phyloP scores from a whole-genome alignment of 2,888 invertebrate genomes.

The Melinaea marsaeus region DNA sequence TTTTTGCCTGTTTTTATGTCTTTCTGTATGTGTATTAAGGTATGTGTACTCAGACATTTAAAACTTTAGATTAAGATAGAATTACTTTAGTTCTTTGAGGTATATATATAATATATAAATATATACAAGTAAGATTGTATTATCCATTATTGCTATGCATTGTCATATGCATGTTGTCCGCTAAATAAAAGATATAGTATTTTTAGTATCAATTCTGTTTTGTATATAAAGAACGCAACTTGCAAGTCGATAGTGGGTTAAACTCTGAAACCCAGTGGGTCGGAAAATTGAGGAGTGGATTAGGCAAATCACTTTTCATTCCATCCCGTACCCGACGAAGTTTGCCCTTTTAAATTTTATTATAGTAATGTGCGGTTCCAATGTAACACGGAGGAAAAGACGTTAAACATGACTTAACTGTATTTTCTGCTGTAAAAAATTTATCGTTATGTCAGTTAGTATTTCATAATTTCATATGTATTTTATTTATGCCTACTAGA shows the following conservation, averaged over 20 bases:
- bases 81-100: too few relatives aligned
- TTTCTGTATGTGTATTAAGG: too few relatives aligned
- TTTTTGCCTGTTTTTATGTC: too few relatives aligned
- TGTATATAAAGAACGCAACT: conserved; percentile 28
- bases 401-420: background rate
- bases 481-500: too few relatives aligned
- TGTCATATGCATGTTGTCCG: too few relatives aligned
- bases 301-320: conserved; percentile 77
- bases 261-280: conserved; percentile 59
- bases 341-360: conserved; percentile 77
- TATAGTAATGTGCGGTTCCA: conserved; percentile 49
- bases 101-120: too few relatives aligned
- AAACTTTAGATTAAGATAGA: too few relatives aligned
- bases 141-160: too few relatives aligned
- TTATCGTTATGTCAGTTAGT: background rate
- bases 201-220: background rate
- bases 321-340: conserved; percentile 62
- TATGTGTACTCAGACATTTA: too few relatives aligned
- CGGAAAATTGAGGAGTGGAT: conserved; percentile 76
- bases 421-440: background rate
- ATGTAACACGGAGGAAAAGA: conserved; percentile 4
- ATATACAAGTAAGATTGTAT: too few relatives aligned
- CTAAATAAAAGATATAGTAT: too few relatives aligned
- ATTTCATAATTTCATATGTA: too few relatives aligned
- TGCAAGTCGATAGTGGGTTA: conserved; percentile 49